Evolutionary conservation across 2,797 vertebrate genomes (phyloP).

Genomic region (Leuciscus waleckii): DNA sequence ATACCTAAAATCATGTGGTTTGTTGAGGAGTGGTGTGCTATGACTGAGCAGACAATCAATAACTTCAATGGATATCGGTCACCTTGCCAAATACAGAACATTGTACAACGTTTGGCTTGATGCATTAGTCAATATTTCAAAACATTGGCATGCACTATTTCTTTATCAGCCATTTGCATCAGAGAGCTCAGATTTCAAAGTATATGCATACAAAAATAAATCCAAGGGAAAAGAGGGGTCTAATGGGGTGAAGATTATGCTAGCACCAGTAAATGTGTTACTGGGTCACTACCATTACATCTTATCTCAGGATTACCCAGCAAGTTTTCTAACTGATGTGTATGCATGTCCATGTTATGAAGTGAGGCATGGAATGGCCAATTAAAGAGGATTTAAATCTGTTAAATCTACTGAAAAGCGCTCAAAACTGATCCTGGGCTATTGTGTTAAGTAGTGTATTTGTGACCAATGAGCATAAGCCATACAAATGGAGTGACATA

Average conservation of each 20-base stretch:
- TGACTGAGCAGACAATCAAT: conserved; percentile 31
- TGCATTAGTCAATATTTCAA: conserved; percentile 28
- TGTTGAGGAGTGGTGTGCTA: not conserved
- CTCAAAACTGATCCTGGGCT: conserved; percentile 20
- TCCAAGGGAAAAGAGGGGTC: not conserved
- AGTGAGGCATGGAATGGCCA: conserved; percentile 42
- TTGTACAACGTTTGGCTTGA: not conserved
- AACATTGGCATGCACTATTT: not conserved
- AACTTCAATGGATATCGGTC: conserved; percentile 1
- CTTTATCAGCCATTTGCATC: conserved; percentile 4
- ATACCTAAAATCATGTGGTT: not conserved
- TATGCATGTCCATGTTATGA: conserved; percentile 23
- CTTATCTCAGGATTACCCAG: conserved; percentile 29
- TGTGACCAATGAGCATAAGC: not conserved
- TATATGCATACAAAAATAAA: not conserved
- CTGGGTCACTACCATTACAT: conserved; percentile 26
- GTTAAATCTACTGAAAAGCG: conserved; percentile 19
- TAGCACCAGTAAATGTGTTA: not conserved
- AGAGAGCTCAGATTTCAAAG: not conserved
- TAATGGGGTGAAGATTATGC: conserved; percentile 18
- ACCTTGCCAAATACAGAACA: conserved; percentile 32
- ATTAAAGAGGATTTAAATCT: conserved; percentile 42
- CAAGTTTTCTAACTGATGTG: conserved; percentile 5
- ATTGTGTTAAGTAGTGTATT: not conserved
- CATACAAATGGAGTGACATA: not conserved